Conservation (phyloP, 2,888 invertebrate genomes). For the Parochlus steinenii region DNA sequence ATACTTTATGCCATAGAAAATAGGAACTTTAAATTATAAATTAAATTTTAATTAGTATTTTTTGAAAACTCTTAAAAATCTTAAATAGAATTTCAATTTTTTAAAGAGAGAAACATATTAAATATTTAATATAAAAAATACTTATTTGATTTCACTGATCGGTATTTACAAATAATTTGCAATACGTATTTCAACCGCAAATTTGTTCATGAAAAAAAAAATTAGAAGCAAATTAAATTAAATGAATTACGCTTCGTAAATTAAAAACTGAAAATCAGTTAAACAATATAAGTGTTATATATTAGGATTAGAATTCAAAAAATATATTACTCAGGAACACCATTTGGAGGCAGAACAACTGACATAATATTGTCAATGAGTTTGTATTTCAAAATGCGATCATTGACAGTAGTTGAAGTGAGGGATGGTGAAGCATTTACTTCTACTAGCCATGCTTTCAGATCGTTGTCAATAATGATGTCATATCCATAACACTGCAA, state of each 20-base stretch:
- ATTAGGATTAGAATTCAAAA: conserved; percentile 18
- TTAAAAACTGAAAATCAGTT: conserved; percentile 1
- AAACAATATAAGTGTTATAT: conserved; percentile 2
- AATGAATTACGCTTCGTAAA: background rate
- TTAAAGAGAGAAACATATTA: background rate
- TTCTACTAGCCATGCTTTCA: conserved; percentile 90
- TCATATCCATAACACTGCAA: conserved; percentile 93
- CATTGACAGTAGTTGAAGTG: conserved; percentile 86
- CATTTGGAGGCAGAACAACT: conserved; percentile 75
- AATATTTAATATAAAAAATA: background rate
- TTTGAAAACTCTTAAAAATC: too few species aligned
- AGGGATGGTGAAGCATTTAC: conserved; percentile 90
- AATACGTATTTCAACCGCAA: too few species aligned
- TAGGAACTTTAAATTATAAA: too few species aligned
- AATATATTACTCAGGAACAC: conserved; percentile 75
- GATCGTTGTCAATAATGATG: conserved; percentile 83
- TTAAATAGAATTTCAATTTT: background rate
- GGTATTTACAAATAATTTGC: too few species aligned
- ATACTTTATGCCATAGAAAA: too few species aligned
- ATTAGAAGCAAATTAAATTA: background rate
- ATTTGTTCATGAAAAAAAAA: too few species aligned
- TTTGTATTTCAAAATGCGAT: conserved; percentile 85
- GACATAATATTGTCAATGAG: conserved; percentile 84
- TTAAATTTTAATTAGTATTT: too few species aligned
- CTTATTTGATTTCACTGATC: too few species aligned